Evolutionary conservation across 2,797 vertebrate species (phyloP).

Genomic region (Pseudochirops corinnae): DNA sequence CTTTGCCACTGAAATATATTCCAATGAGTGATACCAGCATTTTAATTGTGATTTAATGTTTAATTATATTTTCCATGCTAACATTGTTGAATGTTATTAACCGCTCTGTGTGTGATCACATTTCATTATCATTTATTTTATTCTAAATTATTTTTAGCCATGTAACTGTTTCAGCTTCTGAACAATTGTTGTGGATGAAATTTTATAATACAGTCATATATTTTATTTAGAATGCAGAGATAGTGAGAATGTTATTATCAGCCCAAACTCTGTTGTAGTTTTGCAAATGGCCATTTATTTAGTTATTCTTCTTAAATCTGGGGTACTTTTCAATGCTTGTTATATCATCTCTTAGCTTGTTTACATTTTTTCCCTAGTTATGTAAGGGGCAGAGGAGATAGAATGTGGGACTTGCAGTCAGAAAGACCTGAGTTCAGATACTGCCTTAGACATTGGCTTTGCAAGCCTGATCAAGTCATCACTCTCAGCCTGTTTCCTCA

Average conservation of each 20-base stretch:
- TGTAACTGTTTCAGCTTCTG: constrained; percentile 23
- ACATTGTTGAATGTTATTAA: neutral
- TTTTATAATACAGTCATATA: constrained; percentile 66
- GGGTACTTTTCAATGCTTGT: constrained; percentile 12
- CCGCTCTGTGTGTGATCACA: constrained; percentile 28
- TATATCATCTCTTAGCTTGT: neutral
- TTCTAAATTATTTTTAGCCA: constrained; percentile 34
- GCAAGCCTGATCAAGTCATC: neutral
- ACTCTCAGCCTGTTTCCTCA: neutral
- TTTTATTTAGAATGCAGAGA: constrained; percentile 42
- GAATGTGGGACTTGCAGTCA: neutral
- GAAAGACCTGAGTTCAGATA: neutral
- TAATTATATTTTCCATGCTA: neutral
- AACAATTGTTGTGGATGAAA: constrained; percentile 17
- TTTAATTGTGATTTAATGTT: constrained; percentile 39
- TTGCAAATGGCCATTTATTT: constrained; percentile 10
- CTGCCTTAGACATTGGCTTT: neutral
- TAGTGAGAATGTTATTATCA: neutral
- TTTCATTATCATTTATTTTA: constrained; percentile 32
- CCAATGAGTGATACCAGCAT: neutral
- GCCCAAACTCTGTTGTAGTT: constrained; percentile 11
- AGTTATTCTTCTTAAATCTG: constrained; percentile 49
- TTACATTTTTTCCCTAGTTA: neutral
- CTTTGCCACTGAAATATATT: constrained; percentile 8
- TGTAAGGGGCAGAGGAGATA: neutral